phyloP scores from a whole-genome alignment of 2,113 vertebrate species.

The Brienomyrus longianalis region DNA sequence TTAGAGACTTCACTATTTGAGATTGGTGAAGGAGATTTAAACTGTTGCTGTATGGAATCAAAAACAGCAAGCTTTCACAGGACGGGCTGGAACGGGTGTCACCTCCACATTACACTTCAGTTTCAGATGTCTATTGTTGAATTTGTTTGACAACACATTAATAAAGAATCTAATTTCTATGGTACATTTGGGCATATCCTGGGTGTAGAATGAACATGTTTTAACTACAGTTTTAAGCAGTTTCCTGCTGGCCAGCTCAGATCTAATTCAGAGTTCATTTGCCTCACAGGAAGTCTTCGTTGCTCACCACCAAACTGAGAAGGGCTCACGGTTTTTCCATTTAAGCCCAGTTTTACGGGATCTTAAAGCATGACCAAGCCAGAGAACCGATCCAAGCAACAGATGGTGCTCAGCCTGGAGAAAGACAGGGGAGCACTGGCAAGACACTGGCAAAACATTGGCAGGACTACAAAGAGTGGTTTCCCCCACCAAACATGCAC shows the following conservation, averaged over 20 bases:
- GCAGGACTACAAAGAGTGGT: conserved; percentile 54
- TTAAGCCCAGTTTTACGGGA: not conserved
- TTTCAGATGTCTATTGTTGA: conserved; percentile 4
- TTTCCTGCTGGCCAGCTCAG: not conserved
- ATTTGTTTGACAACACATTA: not conserved
- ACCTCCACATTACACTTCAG: not conserved
- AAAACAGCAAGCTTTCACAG: not conserved
- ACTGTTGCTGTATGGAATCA: not conserved
- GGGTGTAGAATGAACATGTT: not conserved
- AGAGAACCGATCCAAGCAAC: conserved; percentile 29
- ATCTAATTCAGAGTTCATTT: not conserved
- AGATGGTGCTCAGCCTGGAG: conserved; percentile 21
- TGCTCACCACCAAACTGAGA: not conserved
- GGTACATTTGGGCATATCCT: not conserved
- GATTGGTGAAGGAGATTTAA: not conserved
- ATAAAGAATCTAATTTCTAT: not conserved
- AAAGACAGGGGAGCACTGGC: conserved; percentile 27
- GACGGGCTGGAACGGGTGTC: not conserved
- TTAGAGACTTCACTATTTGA: conserved; percentile 6
- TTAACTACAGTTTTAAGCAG: not conserved
- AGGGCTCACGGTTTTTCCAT: not conserved
- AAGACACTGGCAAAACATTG: conserved; percentile 44
- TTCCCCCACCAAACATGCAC: conserved; percentile 39
- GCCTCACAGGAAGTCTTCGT: not conserved
- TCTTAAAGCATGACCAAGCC: conserved; percentile 10